Percentiles rank a stretch among this genome's conserved stretches.
Conservation (phyloP, 2,888 invertebrate species). For the Steinernema carpocapsae region DNA sequence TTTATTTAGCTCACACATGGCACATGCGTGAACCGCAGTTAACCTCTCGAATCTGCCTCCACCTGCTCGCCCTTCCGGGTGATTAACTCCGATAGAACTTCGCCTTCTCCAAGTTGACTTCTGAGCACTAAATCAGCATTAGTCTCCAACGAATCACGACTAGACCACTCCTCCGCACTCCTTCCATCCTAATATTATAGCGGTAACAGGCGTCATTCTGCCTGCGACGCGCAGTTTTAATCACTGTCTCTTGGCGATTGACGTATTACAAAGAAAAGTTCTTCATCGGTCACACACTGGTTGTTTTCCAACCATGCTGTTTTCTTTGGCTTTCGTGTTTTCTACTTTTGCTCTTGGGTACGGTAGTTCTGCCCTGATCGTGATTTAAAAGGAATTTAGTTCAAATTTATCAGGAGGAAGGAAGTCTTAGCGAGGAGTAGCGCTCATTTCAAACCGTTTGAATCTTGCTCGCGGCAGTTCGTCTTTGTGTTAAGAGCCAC, state of each 20-base stretch:
- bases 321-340: background rate
- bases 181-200: background rate
- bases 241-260: background rate
- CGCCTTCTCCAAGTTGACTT: background rate
- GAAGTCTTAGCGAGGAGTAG: too few species aligned
- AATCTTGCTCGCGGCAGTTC: too few species aligned
- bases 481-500: too few species aligned
- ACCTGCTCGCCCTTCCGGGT: constrained; percentile 10
- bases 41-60: background rate
- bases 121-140: background rate
- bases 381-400: too few species aligned
- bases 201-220: background rate
- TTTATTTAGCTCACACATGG: background rate
- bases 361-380: too few species aligned
- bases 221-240: background rate
- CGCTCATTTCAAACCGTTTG: too few species aligned
- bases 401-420: too few species aligned
- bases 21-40: background rate
- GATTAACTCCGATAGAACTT: background rate
- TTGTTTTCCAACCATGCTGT: background rate
- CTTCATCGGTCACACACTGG: constrained; percentile 9
- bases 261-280: constrained; percentile 16
- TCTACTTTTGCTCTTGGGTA: too few species aligned
- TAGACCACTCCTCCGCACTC: constrained; percentile 7
- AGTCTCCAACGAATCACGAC: constrained; percentile 11